Evolutionary conservation across 2,797 vertebrate species (phyloP).

Genomic region (Lophius americanus): DNA sequence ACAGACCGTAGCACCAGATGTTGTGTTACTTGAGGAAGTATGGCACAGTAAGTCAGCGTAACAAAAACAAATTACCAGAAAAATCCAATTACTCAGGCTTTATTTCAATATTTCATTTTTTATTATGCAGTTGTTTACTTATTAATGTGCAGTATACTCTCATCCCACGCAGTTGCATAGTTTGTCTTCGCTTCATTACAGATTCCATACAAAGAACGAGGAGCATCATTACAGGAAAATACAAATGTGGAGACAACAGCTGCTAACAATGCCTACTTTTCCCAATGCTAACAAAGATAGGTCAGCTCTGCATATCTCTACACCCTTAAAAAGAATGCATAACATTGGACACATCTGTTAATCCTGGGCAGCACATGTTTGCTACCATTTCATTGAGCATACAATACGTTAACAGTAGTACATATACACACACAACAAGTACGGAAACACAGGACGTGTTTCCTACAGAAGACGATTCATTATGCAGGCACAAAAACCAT

Average conservation of each 20-base stretch:
- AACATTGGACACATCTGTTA: constrained; percentile 6
- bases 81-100: constrained; percentile 38
- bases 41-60: constrained; percentile 17
- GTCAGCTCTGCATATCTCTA: constrained; percentile 27
- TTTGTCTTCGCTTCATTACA: constrained; percentile 37
- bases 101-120: constrained; percentile 18
- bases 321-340: not conserved
- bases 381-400: not conserved
- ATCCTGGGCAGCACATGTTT: constrained; percentile 6
- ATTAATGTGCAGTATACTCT: constrained; percentile 29
- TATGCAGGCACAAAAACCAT: constrained; percentile 53
- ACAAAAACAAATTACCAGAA: constrained; percentile 44
- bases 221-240: constrained; percentile 46
- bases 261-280: constrained; percentile 24
- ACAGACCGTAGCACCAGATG: constrained; percentile 8
- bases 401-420: constrained; percentile 10
- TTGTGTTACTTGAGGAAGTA: constrained; percentile 18
- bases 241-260: constrained; percentile 32
- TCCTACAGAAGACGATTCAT: constrained; percentile 43
- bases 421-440: constrained; percentile 21
- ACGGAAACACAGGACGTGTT: constrained; percentile 9
- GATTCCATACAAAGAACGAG: constrained; percentile 39
- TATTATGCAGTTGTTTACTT: constrained; percentile 35
- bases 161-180: constrained; percentile 6
- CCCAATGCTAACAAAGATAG: constrained; percentile 28